Conservation (phyloP, 2,888 invertebrate species). For the Ectemnius cavifrons region DNA sequence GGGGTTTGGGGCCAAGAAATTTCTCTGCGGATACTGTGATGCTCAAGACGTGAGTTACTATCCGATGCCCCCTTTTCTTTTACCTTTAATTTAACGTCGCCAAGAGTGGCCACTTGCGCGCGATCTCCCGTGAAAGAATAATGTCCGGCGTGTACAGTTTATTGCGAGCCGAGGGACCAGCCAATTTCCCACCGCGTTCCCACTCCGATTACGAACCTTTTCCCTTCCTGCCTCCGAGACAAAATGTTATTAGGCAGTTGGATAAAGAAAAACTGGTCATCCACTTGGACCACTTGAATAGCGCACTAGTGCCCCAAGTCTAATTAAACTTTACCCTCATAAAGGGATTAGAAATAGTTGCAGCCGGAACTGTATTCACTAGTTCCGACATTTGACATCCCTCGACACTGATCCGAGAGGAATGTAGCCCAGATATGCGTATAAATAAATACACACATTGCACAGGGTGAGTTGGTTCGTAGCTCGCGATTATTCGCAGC, state of each 20-base stretch:
- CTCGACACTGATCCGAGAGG: too few species aligned
- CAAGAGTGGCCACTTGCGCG: background rate
- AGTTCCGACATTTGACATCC: too few species aligned
- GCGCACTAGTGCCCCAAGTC: background rate
- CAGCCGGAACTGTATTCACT: too few species aligned
- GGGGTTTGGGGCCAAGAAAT: too few species aligned
- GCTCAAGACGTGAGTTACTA: too few species aligned
- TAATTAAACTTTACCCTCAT: slow-evolving; percentile 27
- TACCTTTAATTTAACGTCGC: slow-evolving; percentile 9
- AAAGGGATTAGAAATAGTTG: background rate
- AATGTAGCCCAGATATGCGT: too few species aligned
- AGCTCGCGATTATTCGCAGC: too few species aligned
- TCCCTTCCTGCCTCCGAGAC: slow-evolving; percentile 13
- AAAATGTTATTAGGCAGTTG: slow-evolving; percentile 5
- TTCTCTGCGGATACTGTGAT: too few species aligned
- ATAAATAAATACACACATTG: too few species aligned
- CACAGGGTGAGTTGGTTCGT: too few species aligned
- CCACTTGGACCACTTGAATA: too few species aligned
- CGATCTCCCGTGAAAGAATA: background rate
- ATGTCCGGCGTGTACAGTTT: background rate
- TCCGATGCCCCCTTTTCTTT: background rate
- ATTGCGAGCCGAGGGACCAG: background rate
- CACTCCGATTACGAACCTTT: background rate
- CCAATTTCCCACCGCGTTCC: background rate
- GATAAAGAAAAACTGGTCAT: too few species aligned